Base-by-base conservation (phyloP, 1,140 invertebrate species). In the Mylabris phalerata region DNA sequence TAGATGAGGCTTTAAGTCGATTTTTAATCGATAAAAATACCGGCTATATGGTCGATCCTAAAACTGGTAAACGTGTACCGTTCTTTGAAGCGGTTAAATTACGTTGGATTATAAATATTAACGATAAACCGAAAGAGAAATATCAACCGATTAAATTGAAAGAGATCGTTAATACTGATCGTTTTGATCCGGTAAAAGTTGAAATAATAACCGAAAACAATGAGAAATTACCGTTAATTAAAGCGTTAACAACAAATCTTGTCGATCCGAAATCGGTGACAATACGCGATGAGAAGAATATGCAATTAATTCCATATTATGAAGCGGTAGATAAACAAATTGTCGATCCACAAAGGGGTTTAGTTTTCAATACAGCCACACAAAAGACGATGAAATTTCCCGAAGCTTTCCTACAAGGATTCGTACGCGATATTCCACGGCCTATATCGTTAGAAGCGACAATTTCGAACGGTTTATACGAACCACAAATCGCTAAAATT, bases 21-120 rank as follows among this genome's bases (percentile, higher is more conserved):
- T 84, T 84, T 2, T 71, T 93, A 13, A 80, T 95, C 49, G 87
- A 94, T 74, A 81, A 82, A 69, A 82, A 84, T 56, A 81, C 83
- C 1, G 90, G 90, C 6, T 81, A 89, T 64, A 87, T 93, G 82
- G 83, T 92, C 3, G 88, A 95, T 78, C 84, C 85, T 7, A 86
- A 86, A 72, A 89, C 84, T 24, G 90, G 90, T 6, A 85, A 87
- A 70, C 81, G 84, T 49, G 81, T 94, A 42, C 82, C 88, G 4
- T 92, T 95, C 74, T 86, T 92, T 74, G 88, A 93, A 70, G 92
- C 91, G 59, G 80, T 93, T 40, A 82, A 87, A 67, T 73, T 83
- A 43, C 80, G 81, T 41, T 84, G 85, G 81, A 86, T 90, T 59
- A 82, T 85, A 41, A 79, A 84, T 50, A 49, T 66, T 3, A 58